Percentiles rank a stretch among this genome's conserved stretches.
These are phyloP conservation scores for Scaptomyza pallida DNA, from an alignment of 1,140 invertebrate species.

Conservation along the genomic window DNA sequence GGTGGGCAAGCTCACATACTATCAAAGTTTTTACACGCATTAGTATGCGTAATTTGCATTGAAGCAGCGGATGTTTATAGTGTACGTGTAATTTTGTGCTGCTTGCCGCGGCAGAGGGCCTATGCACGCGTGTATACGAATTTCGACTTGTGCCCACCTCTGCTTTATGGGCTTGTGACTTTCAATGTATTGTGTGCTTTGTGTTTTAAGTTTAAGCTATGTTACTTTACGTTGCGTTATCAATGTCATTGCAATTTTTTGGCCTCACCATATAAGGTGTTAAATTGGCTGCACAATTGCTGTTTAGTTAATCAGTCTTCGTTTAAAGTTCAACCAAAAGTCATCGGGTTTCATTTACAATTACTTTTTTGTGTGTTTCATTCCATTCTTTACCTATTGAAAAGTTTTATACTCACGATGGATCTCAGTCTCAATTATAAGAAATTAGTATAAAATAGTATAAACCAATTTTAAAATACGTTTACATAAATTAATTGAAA, in stretches of 20 bases:
- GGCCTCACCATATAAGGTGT: conserved; percentile 75
- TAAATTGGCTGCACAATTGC: conserved; percentile 76
- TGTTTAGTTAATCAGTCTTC: conserved; percentile 81
- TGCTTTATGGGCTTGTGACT: conserved; percentile 31
- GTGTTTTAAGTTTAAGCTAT: conserved; percentile 64
- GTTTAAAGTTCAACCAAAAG: conserved; percentile 82
- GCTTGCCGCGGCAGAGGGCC: no score
- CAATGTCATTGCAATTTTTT: conserved; percentile 81
- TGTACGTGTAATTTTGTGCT: no score
- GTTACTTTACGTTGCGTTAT: conserved; percentile 57
- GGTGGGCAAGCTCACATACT: no score
- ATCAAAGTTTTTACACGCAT: no score
- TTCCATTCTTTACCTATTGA: conserved; percentile 53
- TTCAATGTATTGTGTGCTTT: conserved; percentile 28
- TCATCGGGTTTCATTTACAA: conserved; percentile 68
- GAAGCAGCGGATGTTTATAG: no score
- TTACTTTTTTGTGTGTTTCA: conserved; percentile 36
- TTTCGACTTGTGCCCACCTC: no score
- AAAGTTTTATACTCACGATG: conserved; percentile 78
- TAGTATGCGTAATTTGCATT: no score
- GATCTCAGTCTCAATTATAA: conserved; percentile 81
- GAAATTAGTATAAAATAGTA: conserved; percentile 65
- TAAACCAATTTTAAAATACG: conserved; percentile 35
- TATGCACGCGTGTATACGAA: no score
- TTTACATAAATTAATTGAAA: conserved; percentile 46